These are phyloP conservation scores for Euura lappo DNA, from an alignment of 1,140 invertebrate genomes.

Conservation along the genomic window DNA sequence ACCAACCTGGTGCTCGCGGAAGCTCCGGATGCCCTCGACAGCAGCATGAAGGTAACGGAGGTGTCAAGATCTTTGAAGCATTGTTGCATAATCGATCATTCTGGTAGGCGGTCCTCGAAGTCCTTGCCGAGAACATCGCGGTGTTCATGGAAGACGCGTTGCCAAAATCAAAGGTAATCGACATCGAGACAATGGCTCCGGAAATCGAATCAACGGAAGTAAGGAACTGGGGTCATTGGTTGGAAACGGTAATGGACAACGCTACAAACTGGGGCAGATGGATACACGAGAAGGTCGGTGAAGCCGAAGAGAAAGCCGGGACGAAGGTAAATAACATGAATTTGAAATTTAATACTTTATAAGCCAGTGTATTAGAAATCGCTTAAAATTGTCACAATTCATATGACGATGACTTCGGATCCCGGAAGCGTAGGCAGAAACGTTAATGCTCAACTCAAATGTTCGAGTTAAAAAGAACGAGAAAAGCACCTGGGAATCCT, in stretches of 20 bases:
- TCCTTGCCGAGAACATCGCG: slow-evolving; percentile 44
- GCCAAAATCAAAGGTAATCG: slow-evolving; percentile 28
- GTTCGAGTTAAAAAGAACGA: too few species aligned
- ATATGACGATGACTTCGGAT: too few species aligned
- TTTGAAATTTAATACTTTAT: too few species aligned
- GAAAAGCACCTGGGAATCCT: too few species aligned
- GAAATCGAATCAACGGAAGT: slow-evolving; percentile 38
- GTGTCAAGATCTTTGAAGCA: not conserved
- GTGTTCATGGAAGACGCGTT: slow-evolving; percentile 41
- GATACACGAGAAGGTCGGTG: slow-evolving; percentile 34
- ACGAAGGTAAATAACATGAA: slow-evolving; percentile 11
- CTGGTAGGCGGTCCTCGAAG: slow-evolving; percentile 29
- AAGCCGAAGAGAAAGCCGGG: slow-evolving; percentile 28
- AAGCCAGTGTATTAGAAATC: too few species aligned
- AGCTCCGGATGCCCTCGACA: slow-evolving; percentile 26
- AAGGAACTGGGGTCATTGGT: slow-evolving; percentile 39
- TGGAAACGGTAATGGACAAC: slow-evolving; percentile 26
- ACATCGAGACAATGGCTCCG: slow-evolving; percentile 30
- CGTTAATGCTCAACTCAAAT: too few species aligned
- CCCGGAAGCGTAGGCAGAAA: too few species aligned
- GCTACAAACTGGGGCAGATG: slow-evolving; percentile 38
- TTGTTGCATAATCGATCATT: not conserved
- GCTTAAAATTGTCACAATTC: too few species aligned
- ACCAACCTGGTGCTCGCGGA: slow-evolving; percentile 24
- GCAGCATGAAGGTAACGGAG: slow-evolving; percentile 20